phyloP scores from a whole-genome alignment of 2,888 invertebrate genomes.

The Emesis furor region DNA sequence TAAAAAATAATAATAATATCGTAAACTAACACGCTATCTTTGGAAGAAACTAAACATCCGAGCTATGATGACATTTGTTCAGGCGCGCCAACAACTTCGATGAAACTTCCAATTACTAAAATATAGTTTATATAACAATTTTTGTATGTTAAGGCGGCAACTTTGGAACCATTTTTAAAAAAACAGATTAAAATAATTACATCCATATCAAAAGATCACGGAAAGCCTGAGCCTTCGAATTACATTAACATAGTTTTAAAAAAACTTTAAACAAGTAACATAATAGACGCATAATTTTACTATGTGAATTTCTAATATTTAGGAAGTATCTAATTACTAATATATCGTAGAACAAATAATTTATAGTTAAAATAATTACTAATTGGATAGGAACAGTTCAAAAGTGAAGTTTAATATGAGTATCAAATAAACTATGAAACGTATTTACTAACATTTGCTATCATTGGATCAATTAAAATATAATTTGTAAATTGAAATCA shows the following conservation, averaged over 20 bases:
- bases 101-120: slow-evolving; percentile 80
- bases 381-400: too few species aligned
- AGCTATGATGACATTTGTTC: slow-evolving; percentile 81
- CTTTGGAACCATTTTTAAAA: not conserved
- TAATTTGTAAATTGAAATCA: too few species aligned
- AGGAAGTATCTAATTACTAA: too few species aligned
- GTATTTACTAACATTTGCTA: too few species aligned
- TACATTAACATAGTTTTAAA: not conserved
- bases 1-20: slow-evolving; percentile 84
- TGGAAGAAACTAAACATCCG: slow-evolving; percentile 89
- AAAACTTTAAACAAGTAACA: not conserved
- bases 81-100: slow-evolving; percentile 70
- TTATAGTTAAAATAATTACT: too few species aligned
- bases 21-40: slow-evolving; percentile 89
- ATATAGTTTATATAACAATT: slow-evolving; percentile 76
- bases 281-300: too few species aligned
- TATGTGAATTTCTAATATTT: too few species aligned
- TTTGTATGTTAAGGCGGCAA: slow-evolving; percentile 75
- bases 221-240: not conserved
- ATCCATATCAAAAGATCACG: not conserved
- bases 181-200: not conserved
- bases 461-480: too few species aligned
- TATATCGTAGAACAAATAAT: too few species aligned
- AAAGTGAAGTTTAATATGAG: too few species aligned
- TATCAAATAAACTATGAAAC: too few species aligned